A percentile compares a stretch with the other conserved stretches of the same genome.
Conservation (phyloP, 2,888 invertebrate species). For the Pyrrhia umbra region DNA sequence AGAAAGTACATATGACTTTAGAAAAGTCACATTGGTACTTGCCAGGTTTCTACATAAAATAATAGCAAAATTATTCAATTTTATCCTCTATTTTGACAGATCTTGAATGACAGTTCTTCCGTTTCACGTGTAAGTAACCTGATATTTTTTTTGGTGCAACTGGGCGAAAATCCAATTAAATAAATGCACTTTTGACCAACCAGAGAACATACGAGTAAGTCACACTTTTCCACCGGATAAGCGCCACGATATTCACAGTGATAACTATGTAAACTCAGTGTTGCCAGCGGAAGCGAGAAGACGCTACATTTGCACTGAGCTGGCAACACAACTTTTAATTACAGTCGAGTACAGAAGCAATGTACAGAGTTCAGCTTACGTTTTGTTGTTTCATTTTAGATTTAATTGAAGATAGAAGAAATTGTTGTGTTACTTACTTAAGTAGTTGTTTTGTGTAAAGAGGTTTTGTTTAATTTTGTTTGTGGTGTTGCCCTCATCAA, state of each 20-base stretch:
- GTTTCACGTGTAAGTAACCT: too few relatives aligned
- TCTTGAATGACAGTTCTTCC: too few relatives aligned
- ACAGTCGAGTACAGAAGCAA: slow-evolving; percentile 40
- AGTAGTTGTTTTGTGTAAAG: slow-evolving; percentile 15
- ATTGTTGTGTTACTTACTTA: slow-evolving; percentile 17
- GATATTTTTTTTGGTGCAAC: too few relatives aligned
- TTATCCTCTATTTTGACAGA: too few relatives aligned
- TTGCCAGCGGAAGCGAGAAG: slow-evolving; percentile 53
- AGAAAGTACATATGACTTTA: too few relatives aligned
- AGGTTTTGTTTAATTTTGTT: slow-evolving; percentile 4
- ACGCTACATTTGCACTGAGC: slow-evolving; percentile 50
- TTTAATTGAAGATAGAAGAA: slow-evolving; percentile 43
- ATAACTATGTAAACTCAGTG: slow-evolving; percentile 31
- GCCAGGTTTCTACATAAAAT: too few relatives aligned
- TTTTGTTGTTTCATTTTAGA: slow-evolving; percentile 44
- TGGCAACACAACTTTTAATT: slow-evolving; percentile 61
- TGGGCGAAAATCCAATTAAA: neutral
- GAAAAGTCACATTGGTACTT: too few relatives aligned
- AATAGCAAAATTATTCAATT: too few relatives aligned
- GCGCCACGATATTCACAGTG: slow-evolving; percentile 13
- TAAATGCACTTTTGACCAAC: slow-evolving; percentile 1
- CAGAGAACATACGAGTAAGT: slow-evolving; percentile 2
- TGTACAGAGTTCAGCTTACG: slow-evolving; percentile 9
- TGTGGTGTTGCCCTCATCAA: neutral
- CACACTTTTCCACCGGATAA: slow-evolving; percentile 26